Evolutionary conservation across 1,140 invertebrate species (phyloP), one percentile per base, ranked within the genome.

Genomic region (Potamilus streckersoni): DNA sequence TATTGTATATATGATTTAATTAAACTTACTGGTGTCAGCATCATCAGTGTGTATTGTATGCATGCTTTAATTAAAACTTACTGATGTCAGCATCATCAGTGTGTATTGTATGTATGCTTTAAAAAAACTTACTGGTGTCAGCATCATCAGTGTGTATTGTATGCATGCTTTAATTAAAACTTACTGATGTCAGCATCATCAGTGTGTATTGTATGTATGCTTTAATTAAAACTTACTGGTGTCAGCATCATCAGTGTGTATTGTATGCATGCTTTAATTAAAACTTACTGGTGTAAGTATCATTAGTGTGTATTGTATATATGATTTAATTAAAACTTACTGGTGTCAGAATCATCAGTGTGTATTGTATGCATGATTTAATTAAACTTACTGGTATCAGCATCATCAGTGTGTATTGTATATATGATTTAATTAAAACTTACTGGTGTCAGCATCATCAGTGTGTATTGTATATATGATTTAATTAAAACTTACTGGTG

Each of bases 191-290:
- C n/a, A 98, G 87, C 86, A 94, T 93, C 49, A 96, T 83, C 16
- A 98, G 85, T 0, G 95, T 95, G 85, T 96, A 95, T 15, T 23
- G 23, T 23, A 23, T 23, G 23, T 23, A 23, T 23, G 23, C 23
- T 23, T 23, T 23, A 23, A 23, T 2, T 23, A 2, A 23, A 23
- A 23, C 23, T 23, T 85, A 89, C 89, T 76, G 85, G 69, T 1
- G 92, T 88, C n/a, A 98, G 87, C 86, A 94, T 93, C 49, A 96
- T 83, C 16, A 98, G 85, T 0, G 95, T 95, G 85, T 96, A 95
- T 15, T 23, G 23, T 23, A 23, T 23, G 23, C 2, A 23, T 23
- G 23, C 23, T 23, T 23, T 23, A 23, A 23, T 2, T 23, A 2
- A 23, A 23, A 23, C 23, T 23, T 85, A 89, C 89, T 76, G 85